Evolutionary conservation across 2,888 invertebrate genomes (phyloP).

Genomic region (Julus scandinavius): DNA sequence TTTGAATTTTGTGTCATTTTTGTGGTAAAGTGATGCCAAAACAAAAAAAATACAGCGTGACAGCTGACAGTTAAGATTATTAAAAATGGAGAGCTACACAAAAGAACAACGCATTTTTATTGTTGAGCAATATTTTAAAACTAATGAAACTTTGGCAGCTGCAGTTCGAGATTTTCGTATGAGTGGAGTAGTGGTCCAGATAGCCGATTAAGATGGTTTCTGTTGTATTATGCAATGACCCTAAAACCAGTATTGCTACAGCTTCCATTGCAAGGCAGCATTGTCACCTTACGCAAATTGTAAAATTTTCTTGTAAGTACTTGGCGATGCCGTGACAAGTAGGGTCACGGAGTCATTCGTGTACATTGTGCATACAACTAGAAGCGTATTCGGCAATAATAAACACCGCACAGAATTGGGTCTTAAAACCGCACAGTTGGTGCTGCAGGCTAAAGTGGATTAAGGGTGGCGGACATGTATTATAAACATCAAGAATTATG

Average conservation of each 20-base stretch:
- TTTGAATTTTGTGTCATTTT: too few relatives aligned
- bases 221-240: neutral
- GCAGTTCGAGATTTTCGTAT: too few relatives aligned
- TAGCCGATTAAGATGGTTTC: too few relatives aligned
- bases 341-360: neutral
- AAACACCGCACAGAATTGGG: constrained; percentile 4
- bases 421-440: constrained; percentile 19
- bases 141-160: too few relatives aligned
- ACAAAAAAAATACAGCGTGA: too few relatives aligned
- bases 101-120: too few relatives aligned
- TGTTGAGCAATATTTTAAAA: too few relatives aligned
- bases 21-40: too few relatives aligned
- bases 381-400: constrained; percentile 1
- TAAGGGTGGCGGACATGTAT: neutral
- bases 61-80: too few relatives aligned
- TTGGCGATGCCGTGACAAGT: neutral
- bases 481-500: neutral
- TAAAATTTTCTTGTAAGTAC: neutral
- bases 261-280: neutral
- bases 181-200: too few relatives aligned
- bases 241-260: neutral
- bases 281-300: neutral
- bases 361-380: constrained; percentile 12
- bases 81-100: too few relatives aligned
- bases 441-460: neutral